phyloP scores from a whole-genome alignment of 2,888 invertebrate genomes.

The Calliopum simillimum region DNA sequence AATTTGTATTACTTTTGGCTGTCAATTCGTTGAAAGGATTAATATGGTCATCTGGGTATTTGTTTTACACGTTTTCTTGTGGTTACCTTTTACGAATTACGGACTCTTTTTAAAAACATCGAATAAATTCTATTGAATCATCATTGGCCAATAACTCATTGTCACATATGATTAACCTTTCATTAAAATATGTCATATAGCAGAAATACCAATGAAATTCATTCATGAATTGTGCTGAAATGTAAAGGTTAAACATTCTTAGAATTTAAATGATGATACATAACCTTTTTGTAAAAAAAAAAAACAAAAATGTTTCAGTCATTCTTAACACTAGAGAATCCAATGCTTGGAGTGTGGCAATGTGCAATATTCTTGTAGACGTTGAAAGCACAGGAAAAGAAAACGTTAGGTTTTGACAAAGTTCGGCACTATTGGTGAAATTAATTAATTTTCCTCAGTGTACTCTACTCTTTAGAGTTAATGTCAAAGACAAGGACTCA shows the following conservation, averaged over 20 bases:
- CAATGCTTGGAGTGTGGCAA: too few relatives aligned
- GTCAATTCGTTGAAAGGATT: background rate
- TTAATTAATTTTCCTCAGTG: too few relatives aligned
- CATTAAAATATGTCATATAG: background rate
- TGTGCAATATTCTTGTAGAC: too few relatives aligned
- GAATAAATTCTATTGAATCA: conserved; percentile 1
- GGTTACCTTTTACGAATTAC: background rate
- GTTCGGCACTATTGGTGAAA: too few relatives aligned
- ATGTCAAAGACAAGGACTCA: too few relatives aligned
- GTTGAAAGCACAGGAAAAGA: too few relatives aligned
- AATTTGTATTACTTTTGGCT: background rate
- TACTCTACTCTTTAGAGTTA: too few relatives aligned
- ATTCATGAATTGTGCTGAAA: background rate
- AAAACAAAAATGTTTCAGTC: too few relatives aligned
- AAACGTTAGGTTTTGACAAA: too few relatives aligned
- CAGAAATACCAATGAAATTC: background rate
- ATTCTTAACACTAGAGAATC: too few relatives aligned
- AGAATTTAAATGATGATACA: background rate
- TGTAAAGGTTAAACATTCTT: background rate
- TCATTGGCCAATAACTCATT: background rate
- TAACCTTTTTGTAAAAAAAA: too few relatives aligned
- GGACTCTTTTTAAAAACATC: background rate
- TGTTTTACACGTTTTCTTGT: background rate
- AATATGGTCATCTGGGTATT: background rate
- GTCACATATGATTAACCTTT: background rate